Evolutionary conservation across 2,888 invertebrate species (phyloP).

Genomic region (Pristionchus mayeri): DNA sequence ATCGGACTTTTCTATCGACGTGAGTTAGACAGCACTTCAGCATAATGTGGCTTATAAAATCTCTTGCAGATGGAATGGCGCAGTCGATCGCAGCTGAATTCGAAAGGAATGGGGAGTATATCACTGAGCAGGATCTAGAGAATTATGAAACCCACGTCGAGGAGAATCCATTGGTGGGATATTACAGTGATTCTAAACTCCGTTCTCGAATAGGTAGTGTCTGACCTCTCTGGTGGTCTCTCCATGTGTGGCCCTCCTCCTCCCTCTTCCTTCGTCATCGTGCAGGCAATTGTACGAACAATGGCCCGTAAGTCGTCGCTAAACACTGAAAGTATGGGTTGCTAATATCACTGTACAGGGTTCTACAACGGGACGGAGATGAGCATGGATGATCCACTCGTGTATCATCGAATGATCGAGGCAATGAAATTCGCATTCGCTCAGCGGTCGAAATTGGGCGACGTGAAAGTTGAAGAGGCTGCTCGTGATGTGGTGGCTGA

Average conservation of each 20-base stretch:
- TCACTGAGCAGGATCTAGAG: slow-evolving; percentile 69
- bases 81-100: slow-evolving; percentile 75
- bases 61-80: slow-evolving; percentile 68
- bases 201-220: not conserved
- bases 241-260: slow-evolving; percentile 87
- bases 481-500: slow-evolving; percentile 83
- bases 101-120: slow-evolving; percentile 66
- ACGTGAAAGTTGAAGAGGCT: slow-evolving; percentile 84
- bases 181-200: too few species aligned
- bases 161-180: slow-evolving; percentile 62
- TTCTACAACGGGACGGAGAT: slow-evolving; percentile 67
- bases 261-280: slow-evolving; percentile 88
- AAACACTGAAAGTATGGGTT: too few species aligned
- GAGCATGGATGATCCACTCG: slow-evolving; percentile 76
- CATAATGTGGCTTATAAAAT: not conserved
- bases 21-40: too few species aligned
- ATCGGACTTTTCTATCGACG: slow-evolving; percentile 76
- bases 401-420: slow-evolving; percentile 90
- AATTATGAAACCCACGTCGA: slow-evolving; percentile 68
- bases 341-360: too few species aligned
- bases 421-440: slow-evolving; percentile 93
- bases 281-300: slow-evolving; percentile 88
- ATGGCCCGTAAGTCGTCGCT: slow-evolving; percentile 80
- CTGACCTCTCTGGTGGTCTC: slow-evolving; percentile 76
- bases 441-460: slow-evolving; percentile 80